Conservation (phyloP, 2,888 invertebrate species). For the Philereme transversata region DNA sequence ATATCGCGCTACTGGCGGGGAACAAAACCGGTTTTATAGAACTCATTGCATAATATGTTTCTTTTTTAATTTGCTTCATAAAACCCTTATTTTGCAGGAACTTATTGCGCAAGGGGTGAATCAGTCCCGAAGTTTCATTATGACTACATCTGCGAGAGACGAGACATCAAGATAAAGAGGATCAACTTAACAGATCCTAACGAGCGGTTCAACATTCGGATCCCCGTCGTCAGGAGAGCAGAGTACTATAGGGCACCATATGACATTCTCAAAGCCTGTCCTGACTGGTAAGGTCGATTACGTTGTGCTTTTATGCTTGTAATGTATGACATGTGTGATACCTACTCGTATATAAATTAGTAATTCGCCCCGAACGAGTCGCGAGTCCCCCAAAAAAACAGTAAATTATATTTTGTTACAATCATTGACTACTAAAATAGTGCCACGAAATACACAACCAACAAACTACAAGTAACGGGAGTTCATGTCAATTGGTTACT, state of each 20-base stretch:
- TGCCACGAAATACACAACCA: too few species aligned
- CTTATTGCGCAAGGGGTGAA: constrained; percentile 71
- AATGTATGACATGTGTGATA: too few species aligned
- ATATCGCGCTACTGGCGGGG: too few species aligned
- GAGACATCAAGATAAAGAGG: constrained; percentile 71
- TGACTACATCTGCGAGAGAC: constrained; percentile 75
- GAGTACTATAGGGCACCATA: constrained; percentile 77
- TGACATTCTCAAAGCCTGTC: constrained; percentile 75
- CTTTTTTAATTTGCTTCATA: not conserved
- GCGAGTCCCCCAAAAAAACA: too few species aligned
- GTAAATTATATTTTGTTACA: too few species aligned
- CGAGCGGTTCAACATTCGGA: constrained; percentile 72
- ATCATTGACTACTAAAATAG: too few species aligned
- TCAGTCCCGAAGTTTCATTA: constrained; percentile 75
- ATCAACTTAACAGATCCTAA: constrained; percentile 74
- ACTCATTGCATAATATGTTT: too few species aligned
- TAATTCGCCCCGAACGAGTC: too few species aligned
- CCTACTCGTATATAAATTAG: too few species aligned
- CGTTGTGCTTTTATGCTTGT: not conserved
- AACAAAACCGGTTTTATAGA: too few species aligned
- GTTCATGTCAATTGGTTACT: too few species aligned
- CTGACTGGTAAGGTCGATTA: constrained; percentile 66
- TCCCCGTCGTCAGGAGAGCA: constrained; percentile 70
- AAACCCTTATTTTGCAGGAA: constrained; percentile 25
- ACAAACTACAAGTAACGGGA: too few species aligned